These are phyloP conservation scores for Anguilla anguilla DNA, from an alignment of 2,797 vertebrate genomes.

Conservation along the genomic window DNA sequence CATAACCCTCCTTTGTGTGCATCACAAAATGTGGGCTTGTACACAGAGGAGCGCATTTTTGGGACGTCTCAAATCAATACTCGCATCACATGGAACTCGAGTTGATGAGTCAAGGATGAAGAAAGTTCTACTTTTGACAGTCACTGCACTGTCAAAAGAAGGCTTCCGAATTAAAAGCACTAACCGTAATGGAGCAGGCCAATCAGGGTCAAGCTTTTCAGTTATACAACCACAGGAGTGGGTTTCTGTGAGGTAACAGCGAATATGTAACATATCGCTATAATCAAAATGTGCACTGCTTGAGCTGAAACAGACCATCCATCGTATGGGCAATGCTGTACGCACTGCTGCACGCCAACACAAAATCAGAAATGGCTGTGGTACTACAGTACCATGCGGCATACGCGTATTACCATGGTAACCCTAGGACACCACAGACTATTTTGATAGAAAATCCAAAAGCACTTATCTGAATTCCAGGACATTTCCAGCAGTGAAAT, in stretches of 20 bases:
- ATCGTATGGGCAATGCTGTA: background rate
- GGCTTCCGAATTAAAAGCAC: background rate
- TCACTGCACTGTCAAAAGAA: background rate
- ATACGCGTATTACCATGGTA: conserved; percentile 59
- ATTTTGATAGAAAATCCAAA: conserved; percentile 38
- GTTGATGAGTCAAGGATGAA: background rate
- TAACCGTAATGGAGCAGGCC: background rate
- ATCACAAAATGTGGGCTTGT: background rate
- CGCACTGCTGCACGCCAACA: conserved; percentile 6
- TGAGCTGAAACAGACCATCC: conserved; percentile 21
- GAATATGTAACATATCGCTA: conserved; percentile 6
- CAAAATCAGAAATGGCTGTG: conserved; percentile 30
- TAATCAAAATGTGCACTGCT: background rate
- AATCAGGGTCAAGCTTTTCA: conserved; percentile 2
- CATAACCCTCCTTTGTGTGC: background rate
- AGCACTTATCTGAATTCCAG: conserved; percentile 30
- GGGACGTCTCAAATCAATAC: background rate
- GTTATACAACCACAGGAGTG: conserved; percentile 18
- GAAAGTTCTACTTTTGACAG: background rate
- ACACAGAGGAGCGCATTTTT: background rate
- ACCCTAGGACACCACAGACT: conserved; percentile 51
- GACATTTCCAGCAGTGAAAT: conserved; percentile 33
- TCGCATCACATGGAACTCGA: background rate
- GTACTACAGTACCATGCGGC: conserved; percentile 42
- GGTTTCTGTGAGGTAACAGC: conserved; percentile 16